Base-by-base conservation (phyloP, 2,888 invertebrate genomes). In the Scrobipalpa costella region DNA sequence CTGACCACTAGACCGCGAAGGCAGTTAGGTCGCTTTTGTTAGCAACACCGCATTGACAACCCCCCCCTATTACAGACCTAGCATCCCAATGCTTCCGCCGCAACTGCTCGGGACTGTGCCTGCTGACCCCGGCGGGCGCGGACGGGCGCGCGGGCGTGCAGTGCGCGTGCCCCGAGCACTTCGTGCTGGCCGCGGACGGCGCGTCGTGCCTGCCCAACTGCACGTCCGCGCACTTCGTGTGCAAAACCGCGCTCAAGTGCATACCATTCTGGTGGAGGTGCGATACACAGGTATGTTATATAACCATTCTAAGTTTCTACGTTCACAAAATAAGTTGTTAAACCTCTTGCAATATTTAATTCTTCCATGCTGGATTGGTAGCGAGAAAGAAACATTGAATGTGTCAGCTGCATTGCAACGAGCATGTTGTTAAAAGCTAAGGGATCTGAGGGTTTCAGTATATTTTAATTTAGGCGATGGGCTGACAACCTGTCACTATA, bases 101-200 rank as follows among this genome's bases (percentile, higher is more conserved):
- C 57, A 93, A 94, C 73, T 98, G 98, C 83, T 93, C 95, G 0
- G 96, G 96, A 0, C 92, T 98, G 63, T 98, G 98, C 83, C 90
- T 98, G 68, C 91, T 98, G 64, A 93, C 94, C 9, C 95, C 96
- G 0, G 65, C 17, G 33, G 65, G 38, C 9, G 64, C 13, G n/a
- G 68, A 5, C 15, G 71, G 66, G 33, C 67, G 68, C 38, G 73
- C 74, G 64, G 71, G 77, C 81, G 67, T 94, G 87, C 75, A 93
- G 93, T 97, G 97, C 85, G 94, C 93, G 7, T 97, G 97, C 75
- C 96, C 97, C 13, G 96, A 96, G 83, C 95, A 96, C 84, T 96
- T 94, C 85, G 84, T 93, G 67, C 90, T 96, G 65, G 92, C 83
- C 9, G 79, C 86, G 1, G 95, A 95, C 82, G 94, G 93, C 0